These are phyloP conservation scores for Lasioglossum lativentre DNA, from an alignment of 2,888 invertebrate genomes.

Conservation along the genomic window DNA sequence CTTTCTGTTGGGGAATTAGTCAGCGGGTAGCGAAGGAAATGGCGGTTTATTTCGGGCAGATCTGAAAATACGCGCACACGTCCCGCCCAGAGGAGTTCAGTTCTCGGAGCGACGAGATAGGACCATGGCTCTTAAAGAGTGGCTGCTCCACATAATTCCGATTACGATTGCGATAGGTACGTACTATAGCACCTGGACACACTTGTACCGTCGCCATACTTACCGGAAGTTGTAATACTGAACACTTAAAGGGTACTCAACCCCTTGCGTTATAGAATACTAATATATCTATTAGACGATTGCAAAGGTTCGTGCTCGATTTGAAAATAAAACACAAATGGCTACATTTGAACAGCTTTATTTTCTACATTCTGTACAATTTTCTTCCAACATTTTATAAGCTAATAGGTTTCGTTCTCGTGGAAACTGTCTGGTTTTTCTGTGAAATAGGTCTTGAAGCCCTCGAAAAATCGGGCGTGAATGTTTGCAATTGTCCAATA, in stretches of 20 bases:
- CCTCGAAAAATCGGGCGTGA: too few relatives aligned
- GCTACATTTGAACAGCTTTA: neutral
- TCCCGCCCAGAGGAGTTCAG: conserved; percentile 65
- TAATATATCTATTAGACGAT: too few relatives aligned
- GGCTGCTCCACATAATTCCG: conserved; percentile 50
- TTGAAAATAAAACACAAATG: neutral
- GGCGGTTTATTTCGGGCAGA: conserved; percentile 77
- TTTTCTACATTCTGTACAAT: neutral
- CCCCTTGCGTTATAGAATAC: too few relatives aligned
- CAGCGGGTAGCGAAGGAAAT: conserved; percentile 58
- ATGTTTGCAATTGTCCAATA: too few relatives aligned
- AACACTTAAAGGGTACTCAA: neutral
- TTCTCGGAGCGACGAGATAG: conserved; percentile 65
- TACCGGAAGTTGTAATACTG: neutral
- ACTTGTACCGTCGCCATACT: neutral
- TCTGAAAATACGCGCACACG: conserved; percentile 76
- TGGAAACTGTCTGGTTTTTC: neutral
- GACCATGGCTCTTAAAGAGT: conserved; percentile 69
- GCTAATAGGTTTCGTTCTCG: too few relatives aligned
- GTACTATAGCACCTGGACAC: conserved; percentile 46
- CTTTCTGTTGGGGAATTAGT: conserved; percentile 41
- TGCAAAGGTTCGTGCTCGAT: neutral
- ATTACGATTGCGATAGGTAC: conserved; percentile 66
- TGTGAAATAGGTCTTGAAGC: too few relatives aligned
- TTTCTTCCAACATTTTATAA: neutral